A percentile compares a stretch with the other conserved stretches of the same genome.
phyloP scores from a whole-genome alignment of 2,113 vertebrate species.

The Muntiacus muntjak region DNA sequence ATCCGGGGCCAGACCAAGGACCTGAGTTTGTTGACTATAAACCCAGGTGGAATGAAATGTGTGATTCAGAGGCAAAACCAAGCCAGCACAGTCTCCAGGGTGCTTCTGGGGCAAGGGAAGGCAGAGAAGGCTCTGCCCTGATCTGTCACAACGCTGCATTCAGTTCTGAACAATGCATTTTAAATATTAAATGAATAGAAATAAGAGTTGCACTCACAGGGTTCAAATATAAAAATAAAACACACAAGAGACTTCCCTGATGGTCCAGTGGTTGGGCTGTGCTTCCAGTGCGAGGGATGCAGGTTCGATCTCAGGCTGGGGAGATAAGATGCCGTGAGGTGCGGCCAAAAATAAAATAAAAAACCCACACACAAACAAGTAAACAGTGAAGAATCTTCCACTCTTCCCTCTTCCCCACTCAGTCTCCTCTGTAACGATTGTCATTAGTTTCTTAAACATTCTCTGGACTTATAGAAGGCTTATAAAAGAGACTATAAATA shows the following conservation, averaged over 20 bases:
- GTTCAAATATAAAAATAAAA: neutral
- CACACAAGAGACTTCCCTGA: neutral
- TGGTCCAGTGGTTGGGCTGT: neutral
- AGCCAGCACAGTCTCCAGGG: accelerated
- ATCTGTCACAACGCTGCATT: neutral
- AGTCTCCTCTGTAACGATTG: neutral
- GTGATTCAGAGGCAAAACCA: neutral
- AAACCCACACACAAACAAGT: neutral
- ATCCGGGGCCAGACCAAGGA: neutral
- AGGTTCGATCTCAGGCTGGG: neutral
- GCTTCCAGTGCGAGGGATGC: neutral
- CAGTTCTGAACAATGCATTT: neutral
- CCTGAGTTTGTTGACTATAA: neutral
- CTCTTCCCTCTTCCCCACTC: accelerated
- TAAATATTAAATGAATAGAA: neutral
- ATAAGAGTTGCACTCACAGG: neutral
- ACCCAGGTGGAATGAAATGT: neutral
- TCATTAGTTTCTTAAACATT: neutral
- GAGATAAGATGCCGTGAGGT: neutral
- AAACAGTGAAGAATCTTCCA: neutral
- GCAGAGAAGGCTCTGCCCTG: neutral
- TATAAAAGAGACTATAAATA: neutral
- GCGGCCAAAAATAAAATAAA: neutral
- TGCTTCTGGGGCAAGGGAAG: neutral
- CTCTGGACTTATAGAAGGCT: neutral